Percentiles rank a stretch among this genome's conserved stretches.
phyloP scores from a whole-genome alignment of 2,888 invertebrate species.

The Chaitophorus viminalis region DNA sequence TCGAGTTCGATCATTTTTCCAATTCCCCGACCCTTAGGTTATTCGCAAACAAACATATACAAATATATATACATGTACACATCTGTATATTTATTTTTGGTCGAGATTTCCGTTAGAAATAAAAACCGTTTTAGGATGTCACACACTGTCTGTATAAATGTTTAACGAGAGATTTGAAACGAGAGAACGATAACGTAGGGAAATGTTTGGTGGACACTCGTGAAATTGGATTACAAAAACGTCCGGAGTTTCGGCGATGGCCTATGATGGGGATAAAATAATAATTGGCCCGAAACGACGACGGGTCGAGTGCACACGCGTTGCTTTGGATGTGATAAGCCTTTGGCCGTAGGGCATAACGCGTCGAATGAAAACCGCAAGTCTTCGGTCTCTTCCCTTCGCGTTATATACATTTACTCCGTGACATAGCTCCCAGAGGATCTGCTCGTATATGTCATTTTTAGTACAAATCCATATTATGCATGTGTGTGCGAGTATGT shows the following conservation, averaged over 20 bases:
- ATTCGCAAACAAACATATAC: no score
- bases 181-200: no score
- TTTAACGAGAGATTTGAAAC: neutral
- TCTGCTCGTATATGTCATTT: neutral
- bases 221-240: conserved; percentile 31
- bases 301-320: conserved; percentile 10
- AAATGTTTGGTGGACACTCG: neutral
- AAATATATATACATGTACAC: no score
- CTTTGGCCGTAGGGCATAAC: neutral
- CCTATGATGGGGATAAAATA: neutral
- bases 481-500: no score
- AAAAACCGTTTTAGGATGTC: no score
- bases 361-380: neutral
- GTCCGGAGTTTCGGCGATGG: neutral
- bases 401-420: no score
- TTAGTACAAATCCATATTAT: neutral
- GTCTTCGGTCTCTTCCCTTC: neutral
- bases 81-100: no score
- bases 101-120: no score
- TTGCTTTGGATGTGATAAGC: neutral
- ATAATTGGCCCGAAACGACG: conserved; percentile 18
- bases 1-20: no score
- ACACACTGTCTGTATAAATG: no score
- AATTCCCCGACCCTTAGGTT: no score
- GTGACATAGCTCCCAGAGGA: neutral